Conservation (phyloP, 2,797 vertebrate genomes). For the Protonibea diacanthus region DNA sequence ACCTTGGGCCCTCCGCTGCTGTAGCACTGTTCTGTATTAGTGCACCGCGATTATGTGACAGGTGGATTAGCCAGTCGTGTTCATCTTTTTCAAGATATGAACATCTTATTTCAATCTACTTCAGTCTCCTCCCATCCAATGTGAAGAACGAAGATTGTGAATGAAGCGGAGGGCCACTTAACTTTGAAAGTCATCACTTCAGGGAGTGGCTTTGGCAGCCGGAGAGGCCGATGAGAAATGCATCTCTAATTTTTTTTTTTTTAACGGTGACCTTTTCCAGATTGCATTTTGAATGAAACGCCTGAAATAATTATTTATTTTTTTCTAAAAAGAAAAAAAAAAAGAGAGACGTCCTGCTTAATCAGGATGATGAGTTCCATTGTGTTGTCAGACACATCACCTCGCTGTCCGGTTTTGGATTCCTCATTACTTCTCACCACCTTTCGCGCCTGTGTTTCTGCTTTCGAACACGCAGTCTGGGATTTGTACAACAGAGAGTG, state of each 20-base stretch:
- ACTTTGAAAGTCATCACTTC: conserved; percentile 67
- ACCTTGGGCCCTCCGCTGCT: conserved; percentile 57
- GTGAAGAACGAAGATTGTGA: conserved; percentile 46
- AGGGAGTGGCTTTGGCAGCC: conserved; percentile 42
- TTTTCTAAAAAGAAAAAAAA: not conserved
- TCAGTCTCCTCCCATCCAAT: conserved; percentile 37
- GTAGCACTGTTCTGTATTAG: conserved; percentile 55
- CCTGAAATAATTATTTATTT: conserved; percentile 51
- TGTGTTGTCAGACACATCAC: conserved; percentile 55
- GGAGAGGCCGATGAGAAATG: conserved; percentile 50
- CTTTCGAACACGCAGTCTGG: conserved; percentile 34
- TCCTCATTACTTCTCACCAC: conserved; percentile 41
- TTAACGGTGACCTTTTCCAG: conserved; percentile 61
- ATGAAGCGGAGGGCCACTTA: conserved; percentile 35
- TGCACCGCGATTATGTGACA: conserved; percentile 41
- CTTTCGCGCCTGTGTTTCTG: conserved; percentile 35
- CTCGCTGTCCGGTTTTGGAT: conserved; percentile 50
- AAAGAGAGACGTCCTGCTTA: conserved; percentile 41
- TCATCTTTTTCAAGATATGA: conserved; percentile 32
- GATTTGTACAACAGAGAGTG: conserved; percentile 43
- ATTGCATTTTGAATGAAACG: conserved; percentile 59
- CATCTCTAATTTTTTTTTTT: conserved; percentile 52
- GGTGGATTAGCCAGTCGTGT: conserved; percentile 51
- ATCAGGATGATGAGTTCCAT: conserved; percentile 62
- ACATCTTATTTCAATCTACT: conserved; percentile 37